Conservation (phyloP, 2,113 vertebrate genomes). For the Eclectus roratus region DNA sequence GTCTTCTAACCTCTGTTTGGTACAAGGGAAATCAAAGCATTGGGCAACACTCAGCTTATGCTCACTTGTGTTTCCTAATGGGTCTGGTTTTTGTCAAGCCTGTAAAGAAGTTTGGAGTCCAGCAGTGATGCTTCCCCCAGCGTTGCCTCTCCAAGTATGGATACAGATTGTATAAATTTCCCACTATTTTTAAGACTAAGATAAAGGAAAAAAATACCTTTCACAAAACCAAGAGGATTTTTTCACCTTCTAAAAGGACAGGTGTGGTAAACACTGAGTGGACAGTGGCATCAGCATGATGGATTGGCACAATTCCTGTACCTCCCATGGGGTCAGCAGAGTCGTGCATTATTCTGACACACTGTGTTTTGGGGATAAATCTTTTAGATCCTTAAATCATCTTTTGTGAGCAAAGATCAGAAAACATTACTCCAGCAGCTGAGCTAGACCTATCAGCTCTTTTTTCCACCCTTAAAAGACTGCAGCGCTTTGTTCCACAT, state of each 20-base stretch:
- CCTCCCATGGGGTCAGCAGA: neutral
- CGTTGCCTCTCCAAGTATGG: neutral
- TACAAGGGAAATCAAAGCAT: neutral
- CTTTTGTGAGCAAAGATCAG: neutral
- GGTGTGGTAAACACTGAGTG: neutral
- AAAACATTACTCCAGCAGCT: neutral
- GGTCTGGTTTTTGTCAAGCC: neutral
- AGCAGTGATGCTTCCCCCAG: neutral
- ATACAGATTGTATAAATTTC: neutral
- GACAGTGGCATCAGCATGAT: neutral
- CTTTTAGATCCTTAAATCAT: neutral
- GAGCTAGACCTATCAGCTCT: neutral
- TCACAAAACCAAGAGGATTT: neutral
- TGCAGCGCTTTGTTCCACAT: neutral
- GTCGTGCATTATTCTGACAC: neutral
- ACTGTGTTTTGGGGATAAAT: neutral
- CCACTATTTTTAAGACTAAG: neutral
- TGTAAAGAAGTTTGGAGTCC: neutral
- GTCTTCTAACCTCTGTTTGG: neutral
- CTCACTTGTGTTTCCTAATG: rapidly evolving
- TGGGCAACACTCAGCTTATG: neutral
- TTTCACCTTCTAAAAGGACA: neutral
- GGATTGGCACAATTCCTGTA: neutral
- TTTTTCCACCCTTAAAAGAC: neutral
- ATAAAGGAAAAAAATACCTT: neutral